These are phyloP conservation scores for Drosophila flavopinicola DNA, from an alignment of 2,888 invertebrate species.

Conservation along the genomic window DNA sequence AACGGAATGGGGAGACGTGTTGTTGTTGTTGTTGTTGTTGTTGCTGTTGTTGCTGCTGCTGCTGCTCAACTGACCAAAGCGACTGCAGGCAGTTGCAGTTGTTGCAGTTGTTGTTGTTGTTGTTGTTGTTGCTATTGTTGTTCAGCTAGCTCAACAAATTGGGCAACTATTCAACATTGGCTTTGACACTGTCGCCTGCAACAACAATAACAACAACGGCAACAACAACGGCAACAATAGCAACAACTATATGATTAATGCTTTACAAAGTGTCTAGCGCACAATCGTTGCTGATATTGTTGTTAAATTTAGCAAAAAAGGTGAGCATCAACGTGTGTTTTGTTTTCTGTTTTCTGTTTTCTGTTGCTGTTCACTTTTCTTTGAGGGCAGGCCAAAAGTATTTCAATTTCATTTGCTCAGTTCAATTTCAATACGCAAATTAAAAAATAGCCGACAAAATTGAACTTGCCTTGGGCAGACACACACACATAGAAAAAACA, in stretches of 20 bases:
- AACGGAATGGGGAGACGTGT: conserved; percentile 11
- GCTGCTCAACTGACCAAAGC: conserved; percentile 74
- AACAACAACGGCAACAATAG: conserved; percentile 12
- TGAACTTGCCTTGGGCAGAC: conserved; percentile 21
- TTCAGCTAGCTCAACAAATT: conserved; percentile 39
- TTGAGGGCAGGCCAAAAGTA: conserved; percentile 3
- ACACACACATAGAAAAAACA: background rate
- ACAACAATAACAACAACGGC: conserved; percentile 26
- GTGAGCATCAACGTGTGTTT: conserved; percentile 16
- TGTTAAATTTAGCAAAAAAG: conserved; percentile 47
- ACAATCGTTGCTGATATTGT: conserved; percentile 20
- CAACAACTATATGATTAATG: conserved; percentile 45
- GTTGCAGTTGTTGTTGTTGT: conserved; percentile 32
- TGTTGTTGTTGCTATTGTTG: conserved; percentile 32
- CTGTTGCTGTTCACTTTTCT: background rate
- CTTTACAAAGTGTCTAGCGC: conserved; percentile 37
- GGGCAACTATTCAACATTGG: conserved; percentile 53
- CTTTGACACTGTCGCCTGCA: conserved; percentile 64
- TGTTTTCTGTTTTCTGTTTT: background rate
- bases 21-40: conserved; percentile 11
- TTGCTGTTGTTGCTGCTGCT: conserved; percentile 15
- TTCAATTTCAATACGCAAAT: conserved; percentile 18
- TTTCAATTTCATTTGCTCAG: conserved; percentile 3
- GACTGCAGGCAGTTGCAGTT: conserved; percentile 51
- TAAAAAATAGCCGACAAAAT: conserved; percentile 8